Percentiles rank a stretch among this genome's conserved stretches.
Evolutionary conservation across 1,140 invertebrate species (phyloP).

Genomic region (Artemia franciscana): DNA sequence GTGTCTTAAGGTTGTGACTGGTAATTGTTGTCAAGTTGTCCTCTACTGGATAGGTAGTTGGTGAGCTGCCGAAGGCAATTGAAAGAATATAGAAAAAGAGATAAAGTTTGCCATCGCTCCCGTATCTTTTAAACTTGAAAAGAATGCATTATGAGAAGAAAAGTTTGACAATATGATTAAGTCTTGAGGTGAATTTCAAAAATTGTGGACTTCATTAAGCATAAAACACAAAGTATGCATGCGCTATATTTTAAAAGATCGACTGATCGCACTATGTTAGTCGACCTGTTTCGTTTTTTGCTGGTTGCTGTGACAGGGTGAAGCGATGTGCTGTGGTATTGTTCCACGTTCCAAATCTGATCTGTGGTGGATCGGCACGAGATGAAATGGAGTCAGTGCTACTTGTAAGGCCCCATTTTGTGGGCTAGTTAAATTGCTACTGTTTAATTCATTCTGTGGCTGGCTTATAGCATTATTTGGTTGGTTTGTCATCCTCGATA

Average conservation of each 20-base stretch:
- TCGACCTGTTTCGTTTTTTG: not conserved
- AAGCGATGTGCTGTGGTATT: no score
- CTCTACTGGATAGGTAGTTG: not conserved
- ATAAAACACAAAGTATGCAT: not conserved
- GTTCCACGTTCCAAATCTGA: no score
- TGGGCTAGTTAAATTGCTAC: no score
- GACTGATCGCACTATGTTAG: not conserved
- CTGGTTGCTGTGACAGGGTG: no score
- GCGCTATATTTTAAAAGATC: not conserved
- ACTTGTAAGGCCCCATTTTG: no score
- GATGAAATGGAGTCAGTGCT: no score
- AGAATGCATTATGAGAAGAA: not conserved
- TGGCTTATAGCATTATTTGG: no score
- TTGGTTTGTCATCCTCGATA: no score
- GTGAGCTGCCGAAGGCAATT: not conserved
- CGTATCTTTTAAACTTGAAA: not conserved
- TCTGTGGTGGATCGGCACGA: no score
- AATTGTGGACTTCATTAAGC: not conserved
- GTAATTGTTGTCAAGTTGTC: not conserved
- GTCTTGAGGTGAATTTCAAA: not conserved
- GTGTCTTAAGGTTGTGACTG: not conserved
- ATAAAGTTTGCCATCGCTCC: not conserved
- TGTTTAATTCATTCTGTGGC: no score
- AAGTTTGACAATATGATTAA: not conserved
- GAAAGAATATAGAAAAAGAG: not conserved